Conservation (phyloP, 1,140 invertebrate species). For the Drosophila albomicans region DNA sequence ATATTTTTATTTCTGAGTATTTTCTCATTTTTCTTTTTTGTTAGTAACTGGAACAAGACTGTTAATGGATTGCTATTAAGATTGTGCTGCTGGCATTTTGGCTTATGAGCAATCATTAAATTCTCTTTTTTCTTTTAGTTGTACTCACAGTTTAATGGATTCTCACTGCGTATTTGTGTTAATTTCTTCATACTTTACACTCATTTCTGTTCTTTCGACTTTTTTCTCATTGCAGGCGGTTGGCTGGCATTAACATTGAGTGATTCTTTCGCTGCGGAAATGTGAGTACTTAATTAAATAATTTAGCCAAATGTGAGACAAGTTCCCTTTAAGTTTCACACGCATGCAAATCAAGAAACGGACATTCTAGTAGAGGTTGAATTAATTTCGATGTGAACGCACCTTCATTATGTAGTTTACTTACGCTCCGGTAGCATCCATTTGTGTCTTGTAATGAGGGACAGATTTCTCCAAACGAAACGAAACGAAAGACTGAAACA, state of each 20-base stretch:
- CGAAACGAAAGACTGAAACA: slow-evolving; percentile 60
- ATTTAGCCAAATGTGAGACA: slow-evolving; percentile 40
- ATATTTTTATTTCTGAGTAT: background rate
- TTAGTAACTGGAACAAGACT: background rate
- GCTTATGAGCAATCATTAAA: slow-evolving; percentile 31
- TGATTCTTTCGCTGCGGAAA: slow-evolving; percentile 51
- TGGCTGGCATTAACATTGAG: slow-evolving; percentile 17
- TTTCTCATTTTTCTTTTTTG: background rate
- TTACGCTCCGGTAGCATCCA: slow-evolving; percentile 5
- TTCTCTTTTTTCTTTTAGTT: slow-evolving; percentile 3
- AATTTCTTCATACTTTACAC: slow-evolving; percentile 42
- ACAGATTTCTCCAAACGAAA: slow-evolving; percentile 41
- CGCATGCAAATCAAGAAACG: slow-evolving; percentile 39
- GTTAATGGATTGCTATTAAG: slow-evolving; percentile 17
- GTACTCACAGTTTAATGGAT: slow-evolving; percentile 18
- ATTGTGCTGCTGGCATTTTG: background rate
- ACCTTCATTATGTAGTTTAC: slow-evolving; percentile 29
- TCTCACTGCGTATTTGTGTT: slow-evolving; percentile 14
- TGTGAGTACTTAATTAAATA: slow-evolving; percentile 72
- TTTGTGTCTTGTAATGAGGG: slow-evolving; percentile 34
- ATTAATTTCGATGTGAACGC: slow-evolving; percentile 43
- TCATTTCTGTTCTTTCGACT: slow-evolving; percentile 2
- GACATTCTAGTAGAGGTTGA: slow-evolving; percentile 14
- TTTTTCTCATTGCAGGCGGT: slow-evolving; percentile 29
- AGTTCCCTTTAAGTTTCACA: slow-evolving; percentile 33